These are phyloP conservation scores for Gryllus bimaculatus DNA, from an alignment of 1,140 invertebrate species.

Conservation along the genomic window DNA sequence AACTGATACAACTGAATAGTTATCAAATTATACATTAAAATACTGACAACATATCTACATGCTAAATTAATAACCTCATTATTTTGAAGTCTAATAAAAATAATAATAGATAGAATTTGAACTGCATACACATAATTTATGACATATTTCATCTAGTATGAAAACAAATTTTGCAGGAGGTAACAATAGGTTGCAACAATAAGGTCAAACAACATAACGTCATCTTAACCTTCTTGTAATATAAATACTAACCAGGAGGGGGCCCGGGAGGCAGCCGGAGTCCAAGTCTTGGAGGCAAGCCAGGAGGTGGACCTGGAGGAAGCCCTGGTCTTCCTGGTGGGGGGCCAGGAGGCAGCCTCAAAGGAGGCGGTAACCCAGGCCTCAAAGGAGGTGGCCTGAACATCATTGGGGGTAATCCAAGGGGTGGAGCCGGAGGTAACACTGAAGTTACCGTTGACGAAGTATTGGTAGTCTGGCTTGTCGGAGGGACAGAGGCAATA, in stretches of 20 bases:
- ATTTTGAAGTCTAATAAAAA: too few species aligned
- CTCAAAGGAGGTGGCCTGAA: slow-evolving; percentile 50
- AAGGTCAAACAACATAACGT: too few species aligned
- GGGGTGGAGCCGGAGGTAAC: slow-evolving; percentile 26
- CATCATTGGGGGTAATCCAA: slow-evolving; percentile 37
- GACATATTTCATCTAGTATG: not conserved
- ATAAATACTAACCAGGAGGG: slow-evolving; percentile 44
- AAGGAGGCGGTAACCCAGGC: slow-evolving; percentile 34
- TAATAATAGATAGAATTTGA: too few species aligned
- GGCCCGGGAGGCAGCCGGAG: slow-evolving; percentile 49
- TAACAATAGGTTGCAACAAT: too few species aligned
- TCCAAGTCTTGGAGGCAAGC: slow-evolving; percentile 41
- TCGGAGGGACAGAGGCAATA: not conserved
- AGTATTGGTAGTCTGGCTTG: slow-evolving; percentile 22
- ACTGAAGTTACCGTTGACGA: slow-evolving; percentile 25
- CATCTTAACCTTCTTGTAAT: too few species aligned
- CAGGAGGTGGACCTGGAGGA: slow-evolving; percentile 41
- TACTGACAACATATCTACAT: too few species aligned
- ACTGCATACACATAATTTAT: not conserved
- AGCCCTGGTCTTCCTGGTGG: slow-evolving; percentile 34
- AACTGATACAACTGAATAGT: too few species aligned
- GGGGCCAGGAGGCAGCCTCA: slow-evolving; percentile 42
- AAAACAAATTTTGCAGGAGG: not conserved
- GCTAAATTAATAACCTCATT: too few species aligned
- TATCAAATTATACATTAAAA: too few species aligned